Conservation (phyloP, 2,888 invertebrate species). For the Cyclophora albipunctata region DNA sequence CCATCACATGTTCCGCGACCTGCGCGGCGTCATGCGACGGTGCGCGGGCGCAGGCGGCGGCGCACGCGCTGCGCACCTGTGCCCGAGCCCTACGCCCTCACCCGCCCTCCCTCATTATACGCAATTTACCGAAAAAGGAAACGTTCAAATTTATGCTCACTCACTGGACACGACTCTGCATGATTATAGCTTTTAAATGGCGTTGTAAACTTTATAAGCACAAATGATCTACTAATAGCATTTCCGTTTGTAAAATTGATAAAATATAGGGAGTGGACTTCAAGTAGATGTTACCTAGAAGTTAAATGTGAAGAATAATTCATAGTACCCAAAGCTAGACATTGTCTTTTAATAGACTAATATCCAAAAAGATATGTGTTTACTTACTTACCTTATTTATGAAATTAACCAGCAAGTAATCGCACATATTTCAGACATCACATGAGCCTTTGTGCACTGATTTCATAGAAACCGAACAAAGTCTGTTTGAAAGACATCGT, state of each 20-base stretch:
- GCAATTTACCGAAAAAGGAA: conserved; percentile 58
- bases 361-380: too few relatives aligned
- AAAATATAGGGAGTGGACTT: too few relatives aligned
- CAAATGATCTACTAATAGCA: conserved; percentile 19
- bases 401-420: too few relatives aligned
- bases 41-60: background rate
- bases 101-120: conserved; percentile 58
- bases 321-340: too few relatives aligned
- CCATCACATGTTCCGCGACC: conserved; percentile 28
- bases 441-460: too few relatives aligned
- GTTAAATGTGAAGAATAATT: too few relatives aligned
- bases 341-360: too few relatives aligned
- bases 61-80: conserved; percentile 63
- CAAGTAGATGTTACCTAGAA: too few relatives aligned
- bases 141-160: conserved; percentile 58
- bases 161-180: conserved; percentile 49
- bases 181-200: conserved; percentile 48
- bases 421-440: too few relatives aligned
- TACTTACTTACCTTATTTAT: too few relatives aligned
- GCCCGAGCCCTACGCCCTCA: conserved; percentile 34
- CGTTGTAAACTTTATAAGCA: conserved; percentile 26
- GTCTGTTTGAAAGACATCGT: too few relatives aligned
- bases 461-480: too few relatives aligned
- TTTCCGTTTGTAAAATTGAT: background rate
- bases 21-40: conserved; percentile 13